phyloP scores from a whole-genome alignment of 2,113 vertebrate genomes.

The Nerophis lumbriciformis region DNA sequence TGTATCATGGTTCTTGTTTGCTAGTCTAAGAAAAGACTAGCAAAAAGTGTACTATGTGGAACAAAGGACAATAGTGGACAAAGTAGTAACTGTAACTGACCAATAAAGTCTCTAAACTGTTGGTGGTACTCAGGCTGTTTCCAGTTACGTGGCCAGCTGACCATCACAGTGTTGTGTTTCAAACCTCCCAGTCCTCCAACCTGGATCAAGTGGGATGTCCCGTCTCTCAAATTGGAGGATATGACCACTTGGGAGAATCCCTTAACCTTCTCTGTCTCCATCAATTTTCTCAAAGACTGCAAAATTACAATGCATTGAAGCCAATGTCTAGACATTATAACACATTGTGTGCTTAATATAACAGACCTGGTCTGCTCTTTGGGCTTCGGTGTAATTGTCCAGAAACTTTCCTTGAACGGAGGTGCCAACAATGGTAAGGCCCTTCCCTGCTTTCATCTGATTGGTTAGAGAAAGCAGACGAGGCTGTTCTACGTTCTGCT shows the following conservation, averaged over 20 bases:
- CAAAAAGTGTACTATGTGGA: no score
- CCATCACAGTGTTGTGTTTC: conserved; percentile 92
- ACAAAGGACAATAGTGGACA: no score
- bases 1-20: no score
- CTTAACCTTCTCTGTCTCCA: conserved; percentile 95
- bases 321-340: background rate
- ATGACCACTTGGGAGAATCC: conserved; percentile 96
- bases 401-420: conserved; percentile 90
- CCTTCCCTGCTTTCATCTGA: conserved; percentile 96
- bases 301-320: background rate
- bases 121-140: conserved; percentile 86
- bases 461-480: conserved; percentile 91
- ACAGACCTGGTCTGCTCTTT: conserved; percentile 87
- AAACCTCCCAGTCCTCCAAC: conserved; percentile 91
- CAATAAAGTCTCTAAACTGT: conserved; percentile 91
- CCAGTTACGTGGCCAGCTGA: conserved; percentile 94
- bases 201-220: conserved; percentile 93
- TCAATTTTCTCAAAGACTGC: conserved; percentile 87
- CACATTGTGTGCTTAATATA: background rate
- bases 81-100: conserved; percentile 55
- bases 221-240: conserved; percentile 90
- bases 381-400: conserved; percentile 83
- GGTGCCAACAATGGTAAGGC: conserved; percentile 94
- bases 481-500: conserved; percentile 92
- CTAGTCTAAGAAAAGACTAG: no score